Evolutionary conservation across 2,888 invertebrate species (phyloP), one percentile per base, ranked within the genome.

Genomic region (Adelognathus sp.): DNA sequence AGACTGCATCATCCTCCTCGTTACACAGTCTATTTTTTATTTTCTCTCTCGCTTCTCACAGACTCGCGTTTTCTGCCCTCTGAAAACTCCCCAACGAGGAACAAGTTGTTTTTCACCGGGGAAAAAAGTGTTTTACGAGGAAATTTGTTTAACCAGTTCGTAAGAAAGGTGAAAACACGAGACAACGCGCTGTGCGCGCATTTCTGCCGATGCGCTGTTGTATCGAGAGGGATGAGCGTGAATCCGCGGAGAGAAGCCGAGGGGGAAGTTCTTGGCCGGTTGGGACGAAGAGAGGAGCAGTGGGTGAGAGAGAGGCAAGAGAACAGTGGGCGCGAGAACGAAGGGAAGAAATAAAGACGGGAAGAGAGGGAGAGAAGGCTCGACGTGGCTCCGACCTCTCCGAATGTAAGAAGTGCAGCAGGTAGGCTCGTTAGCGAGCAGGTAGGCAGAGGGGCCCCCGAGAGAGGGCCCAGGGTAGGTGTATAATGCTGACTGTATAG

Each of bases 351-450:
- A 11, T 18, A 16, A 21, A 50, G 52, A 39, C 16, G 60, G 27
- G 64, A 52, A 77, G 76, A 36, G 81, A 76, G 76, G 67, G 66
- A 75, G 71, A 54, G 79, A 54, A 69, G 78, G 76, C 70, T 66
- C 61, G 70, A 64, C 73, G 74, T 74, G 75, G 78, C 76, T 78
- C 84, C 85, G 86, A 84, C 85, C 87, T 87, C 85, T 86, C 84
- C 86, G 86, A 87, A 88, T 88, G 86, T 85, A 90, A 90, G 89
- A 89, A 90, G 88, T 89, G 88, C 89, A 89, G 90, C 89, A 89
- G 89, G 90, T 90, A 90, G 89, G 89, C 90, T 90, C 88, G 90
- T 90, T 90, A 90, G 89, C 88, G 86, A 87, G 86, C 89, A 89
- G 90, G 90, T 89, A 90, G 89, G 87, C 84, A 86, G 87, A 85